Conservation (phyloP, 2,888 invertebrate species). For the Entomobrya proxima region DNA sequence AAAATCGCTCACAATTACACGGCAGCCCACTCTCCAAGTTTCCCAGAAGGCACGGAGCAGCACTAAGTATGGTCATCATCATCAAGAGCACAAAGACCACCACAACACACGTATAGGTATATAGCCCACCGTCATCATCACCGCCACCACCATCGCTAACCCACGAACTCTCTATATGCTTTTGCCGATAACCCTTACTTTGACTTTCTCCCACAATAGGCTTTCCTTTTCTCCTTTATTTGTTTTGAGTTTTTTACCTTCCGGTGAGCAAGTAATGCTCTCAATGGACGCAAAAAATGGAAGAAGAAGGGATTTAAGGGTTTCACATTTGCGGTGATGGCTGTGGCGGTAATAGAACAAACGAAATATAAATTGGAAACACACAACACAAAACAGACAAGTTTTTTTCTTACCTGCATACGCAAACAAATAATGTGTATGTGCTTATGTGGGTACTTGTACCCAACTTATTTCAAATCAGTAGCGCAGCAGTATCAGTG, state of each 20-base stretch:
- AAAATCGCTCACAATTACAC: constrained; percentile 57
- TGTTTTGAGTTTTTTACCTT: background rate
- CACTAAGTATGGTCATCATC: constrained; percentile 13
- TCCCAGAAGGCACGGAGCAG: background rate
- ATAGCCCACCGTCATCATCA: background rate
- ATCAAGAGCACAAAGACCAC: constrained; percentile 38
- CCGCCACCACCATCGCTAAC: background rate
- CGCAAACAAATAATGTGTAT: background rate
- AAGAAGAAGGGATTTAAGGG: constrained; percentile 15
- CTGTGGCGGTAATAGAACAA: background rate
- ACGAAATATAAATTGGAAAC: background rate
- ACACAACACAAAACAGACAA: constrained; percentile 16
- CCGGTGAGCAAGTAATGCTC: background rate
- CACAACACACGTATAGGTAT: no score
- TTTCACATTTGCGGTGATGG: constrained; percentile 13
- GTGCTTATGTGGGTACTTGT: background rate
- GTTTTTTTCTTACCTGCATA: background rate
- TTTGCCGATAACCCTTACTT: no score
- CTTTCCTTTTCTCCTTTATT: background rate
- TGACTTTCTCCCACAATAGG: no score
- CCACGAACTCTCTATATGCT: background rate
- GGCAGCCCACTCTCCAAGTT: background rate
- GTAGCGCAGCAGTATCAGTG: no score
- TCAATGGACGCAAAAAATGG: background rate
- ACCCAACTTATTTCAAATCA: background rate